Conservation (phyloP, 2,797 vertebrate genomes). For the Paedocypris micromegethes region DNA sequence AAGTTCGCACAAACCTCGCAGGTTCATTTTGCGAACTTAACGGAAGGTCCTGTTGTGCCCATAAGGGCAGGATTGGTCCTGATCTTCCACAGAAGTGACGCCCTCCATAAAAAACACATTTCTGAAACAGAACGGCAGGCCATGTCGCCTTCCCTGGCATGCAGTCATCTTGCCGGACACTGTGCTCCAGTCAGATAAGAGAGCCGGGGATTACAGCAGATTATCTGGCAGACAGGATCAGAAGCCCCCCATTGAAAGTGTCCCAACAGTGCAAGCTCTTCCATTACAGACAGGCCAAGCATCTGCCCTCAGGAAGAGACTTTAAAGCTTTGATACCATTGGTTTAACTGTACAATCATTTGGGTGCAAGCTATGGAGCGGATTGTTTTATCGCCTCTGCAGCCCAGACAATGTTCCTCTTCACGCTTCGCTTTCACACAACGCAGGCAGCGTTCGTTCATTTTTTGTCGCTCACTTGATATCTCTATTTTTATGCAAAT, state of each 20-base stretch:
- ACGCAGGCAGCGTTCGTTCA: not conserved
- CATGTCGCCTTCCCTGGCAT: not conserved
- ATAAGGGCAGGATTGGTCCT: too few species aligned
- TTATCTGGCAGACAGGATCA: constrained; percentile 60
- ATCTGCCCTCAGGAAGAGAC: constrained; percentile 51
- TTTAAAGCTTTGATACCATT: constrained; percentile 36
- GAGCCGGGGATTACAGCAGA: constrained; percentile 64
- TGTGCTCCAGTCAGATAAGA: constrained; percentile 56
- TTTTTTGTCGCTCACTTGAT: constrained; percentile 16
- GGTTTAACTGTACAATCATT: constrained; percentile 14
- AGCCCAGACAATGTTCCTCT: not conserved
- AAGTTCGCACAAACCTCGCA: too few species aligned
- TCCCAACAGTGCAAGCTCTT: constrained; percentile 39
- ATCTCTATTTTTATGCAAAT: constrained; percentile 42
- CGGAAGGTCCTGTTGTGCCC: too few species aligned
- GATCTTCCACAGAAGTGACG: too few species aligned
- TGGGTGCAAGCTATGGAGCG: constrained; percentile 17
- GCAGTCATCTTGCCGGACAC: constrained; percentile 39
- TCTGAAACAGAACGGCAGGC: constrained; percentile 41
- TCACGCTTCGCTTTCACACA: not conserved
- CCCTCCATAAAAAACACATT: too few species aligned
- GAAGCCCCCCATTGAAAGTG: constrained; percentile 39
- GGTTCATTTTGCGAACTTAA: too few species aligned
- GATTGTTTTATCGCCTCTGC: constrained; percentile 19
- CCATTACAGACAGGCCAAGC: constrained; percentile 48